Percentiles rank a stretch among this genome's conserved stretches.
These are phyloP conservation scores for Seriola dumerili DNA, from an alignment of 2,113 vertebrate species.

Conservation along the genomic window DNA sequence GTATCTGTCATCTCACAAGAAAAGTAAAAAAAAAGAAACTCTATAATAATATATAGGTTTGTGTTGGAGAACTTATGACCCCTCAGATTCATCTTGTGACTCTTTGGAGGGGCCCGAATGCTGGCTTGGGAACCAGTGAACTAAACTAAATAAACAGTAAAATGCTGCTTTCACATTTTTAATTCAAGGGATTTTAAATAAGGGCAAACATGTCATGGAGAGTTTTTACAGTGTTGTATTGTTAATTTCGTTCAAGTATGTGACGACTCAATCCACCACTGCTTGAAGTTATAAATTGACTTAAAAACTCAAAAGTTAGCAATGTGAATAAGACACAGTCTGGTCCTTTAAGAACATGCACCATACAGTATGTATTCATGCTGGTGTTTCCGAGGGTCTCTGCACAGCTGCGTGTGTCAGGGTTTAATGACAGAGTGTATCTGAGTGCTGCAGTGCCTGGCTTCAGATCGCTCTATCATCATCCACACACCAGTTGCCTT, in stretches of 20 bases:
- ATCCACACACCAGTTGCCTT: slow-evolving; percentile 43
- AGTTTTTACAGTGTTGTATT: too few species aligned
- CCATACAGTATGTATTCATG: background rate
- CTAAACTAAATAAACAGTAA: background rate
- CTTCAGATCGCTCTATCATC: slow-evolving; percentile 46
- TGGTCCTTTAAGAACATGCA: background rate
- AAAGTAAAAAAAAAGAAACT: background rate
- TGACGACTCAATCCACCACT: too few species aligned
- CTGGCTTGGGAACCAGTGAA: too few species aligned
- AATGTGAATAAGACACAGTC: too few species aligned
- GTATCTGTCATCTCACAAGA: background rate
- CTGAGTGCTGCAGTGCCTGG: slow-evolving; percentile 14
- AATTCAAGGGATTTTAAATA: too few species aligned
- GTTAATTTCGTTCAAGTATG: too few species aligned
- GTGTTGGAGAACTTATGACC: background rate
- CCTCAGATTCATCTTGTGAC: background rate
- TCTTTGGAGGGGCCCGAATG: background rate
- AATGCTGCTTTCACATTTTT: background rate
- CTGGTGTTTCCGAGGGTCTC: slow-evolving; percentile 49
- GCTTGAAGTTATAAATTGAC: too few species aligned
- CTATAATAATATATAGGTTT: too few species aligned
- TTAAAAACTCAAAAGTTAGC: background rate
- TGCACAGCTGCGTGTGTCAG: slow-evolving; percentile 23
- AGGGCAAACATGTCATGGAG: too few species aligned
- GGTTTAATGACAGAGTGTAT: slow-evolving; percentile 46